Evolutionary conservation across 2,888 invertebrate species (phyloP), one percentile per base, ranked within the genome.

Genomic region (Serripes groenlandicus): DNA sequence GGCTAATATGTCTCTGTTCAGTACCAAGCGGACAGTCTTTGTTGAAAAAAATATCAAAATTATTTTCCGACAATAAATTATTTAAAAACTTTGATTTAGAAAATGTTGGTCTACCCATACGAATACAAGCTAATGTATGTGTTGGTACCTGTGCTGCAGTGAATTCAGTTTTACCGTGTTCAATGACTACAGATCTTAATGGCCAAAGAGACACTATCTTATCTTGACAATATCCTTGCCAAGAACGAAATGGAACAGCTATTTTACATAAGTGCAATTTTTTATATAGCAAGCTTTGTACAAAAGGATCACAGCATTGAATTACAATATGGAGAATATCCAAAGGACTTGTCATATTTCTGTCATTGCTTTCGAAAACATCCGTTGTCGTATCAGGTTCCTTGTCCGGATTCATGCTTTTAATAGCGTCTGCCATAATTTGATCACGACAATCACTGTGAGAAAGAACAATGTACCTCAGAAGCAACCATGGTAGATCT

Each of bases 231-330:
- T 52, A 4, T 15, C 4, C 18, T n/a, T 52, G 3, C 52, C 52
- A 52, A 52, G 52, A 7, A 15, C 18, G 23, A 52, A 52, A 52
- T 52, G 52, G 52, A 4, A 52, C 4, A 52, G 52, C 52, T 3
- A 52, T 52, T 23, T 52, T 52, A 23, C 52, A 52, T 3, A 52
- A 15, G 23, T n/a, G 23, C 3, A 52, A 23, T 15, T 52, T 52
- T 23, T 52, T 52, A 23, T 52, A 52, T n/a, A 52, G 18, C 4
- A 52, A 3, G 4, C 18, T 15, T 23, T 52, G 52, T 3, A 60
- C 42, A 32, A 49, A 21, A 28, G 26, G 37, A 74, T 74, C 52
- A 32, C 73, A 74, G 30, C 73, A 74, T 30, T 60, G 42, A 35
- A 74, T 35, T 9, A 74, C 73, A 21, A 42, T 49, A 21, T 58